Evolutionary conservation across 2,888 invertebrate genomes (phyloP).

Genomic region (Chorisops tibialis): DNA sequence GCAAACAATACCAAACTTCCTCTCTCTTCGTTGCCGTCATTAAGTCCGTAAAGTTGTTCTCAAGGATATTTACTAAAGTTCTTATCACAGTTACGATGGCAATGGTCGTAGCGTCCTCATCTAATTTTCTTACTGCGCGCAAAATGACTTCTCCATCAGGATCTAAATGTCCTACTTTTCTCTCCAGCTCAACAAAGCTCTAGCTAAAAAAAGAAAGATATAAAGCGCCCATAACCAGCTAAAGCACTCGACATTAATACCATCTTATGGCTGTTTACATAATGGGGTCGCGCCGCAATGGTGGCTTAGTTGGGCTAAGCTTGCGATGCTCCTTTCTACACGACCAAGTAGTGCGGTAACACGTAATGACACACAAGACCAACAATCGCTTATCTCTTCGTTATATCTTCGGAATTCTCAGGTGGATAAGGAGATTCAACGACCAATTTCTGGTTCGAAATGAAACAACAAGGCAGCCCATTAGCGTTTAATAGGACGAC

Average conservation of each 20-base stretch:
- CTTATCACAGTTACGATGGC: background rate
- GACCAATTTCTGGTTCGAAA: constrained; percentile 20
- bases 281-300: constrained; percentile 26
- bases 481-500: no score
- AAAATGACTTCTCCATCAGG: background rate
- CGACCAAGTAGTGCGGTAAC: background rate
- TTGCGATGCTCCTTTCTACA: background rate
- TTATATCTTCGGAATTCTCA: constrained; percentile 16
- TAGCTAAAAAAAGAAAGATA: constrained; percentile 19
- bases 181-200: background rate
- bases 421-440: constrained; percentile 26
- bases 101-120: background rate
- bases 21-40: constrained; percentile 5
- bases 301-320: background rate
- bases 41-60: background rate
- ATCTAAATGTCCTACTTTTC: constrained; percentile 19
- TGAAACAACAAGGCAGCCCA: no score
- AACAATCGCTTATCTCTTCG: background rate
- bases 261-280: constrained; percentile 32
- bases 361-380: background rate
- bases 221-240: constrained; percentile 31
- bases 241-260: constrained; percentile 32
- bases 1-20: background rate
- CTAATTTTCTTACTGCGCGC: background rate
- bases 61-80: constrained; percentile 5